Evolutionary conservation across 2,113 vertebrate species (phyloP), one percentile per base, ranked within the genome.

Genomic region (Clarias magur): DNA sequence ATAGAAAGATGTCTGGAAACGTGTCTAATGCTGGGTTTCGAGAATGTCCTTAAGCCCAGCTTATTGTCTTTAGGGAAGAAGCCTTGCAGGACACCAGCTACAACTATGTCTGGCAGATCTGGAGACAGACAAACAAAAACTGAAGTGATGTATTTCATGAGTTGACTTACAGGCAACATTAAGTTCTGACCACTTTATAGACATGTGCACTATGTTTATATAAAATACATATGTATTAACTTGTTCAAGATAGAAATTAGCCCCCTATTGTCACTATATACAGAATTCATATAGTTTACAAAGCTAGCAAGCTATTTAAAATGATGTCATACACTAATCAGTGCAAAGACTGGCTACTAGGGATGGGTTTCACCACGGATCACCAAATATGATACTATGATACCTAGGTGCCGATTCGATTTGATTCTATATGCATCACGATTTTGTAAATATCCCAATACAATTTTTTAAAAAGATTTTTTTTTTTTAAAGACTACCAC

Each of bases 51-150:
- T 87, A 95, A 95, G 85, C 91, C 95, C 88, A 95, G 94, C 13
- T 90, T 91, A 75, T 91, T 53, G 0, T 95, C 94, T 68, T 91
- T 88, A 1, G 94, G 90, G 75, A 95, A 96, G 67, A 96, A 92
- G 23, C 95, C 95, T 86, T 94, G 94, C n/a, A 96, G 91, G 57
- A 96, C 95, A 0, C 95, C 95, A 0, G 94, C 93, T 63, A 91
- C 91, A 0, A 96, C 92, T 1, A 95, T 62, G 42, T 96, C 93
- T 3, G 95, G 95, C 3, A 96, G 93, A 59, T 81, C 95, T 96
- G 91, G 25, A 54, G 17, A 12, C 21, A 38, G 23, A 79, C n/a
- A 59, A 7, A 81, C 0, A 83, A 30, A 42, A 13, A 59, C 3
- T 19, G 9, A 68, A 2, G 23, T 42, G 23, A 42, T 10, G 59